A percentile compares a stretch with the other conserved stretches of the same genome.
These are phyloP conservation scores for Chrysolina oricalcia DNA, from an alignment of 2,888 invertebrate species.

Conservation along the genomic window DNA sequence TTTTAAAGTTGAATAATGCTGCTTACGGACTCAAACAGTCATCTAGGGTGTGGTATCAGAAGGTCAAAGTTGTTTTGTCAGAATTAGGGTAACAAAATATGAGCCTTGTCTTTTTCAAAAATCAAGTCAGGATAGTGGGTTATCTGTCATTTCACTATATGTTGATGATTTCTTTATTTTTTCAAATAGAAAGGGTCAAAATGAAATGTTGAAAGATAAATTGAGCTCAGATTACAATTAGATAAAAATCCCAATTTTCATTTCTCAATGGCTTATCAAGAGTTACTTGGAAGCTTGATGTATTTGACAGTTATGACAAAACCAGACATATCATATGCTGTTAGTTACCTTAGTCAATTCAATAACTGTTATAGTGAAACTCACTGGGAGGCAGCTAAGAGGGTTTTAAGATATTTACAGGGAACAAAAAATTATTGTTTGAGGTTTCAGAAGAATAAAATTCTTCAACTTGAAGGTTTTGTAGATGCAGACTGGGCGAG, in stretches of 20 bases:
- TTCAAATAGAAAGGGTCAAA: conserved; percentile 42
- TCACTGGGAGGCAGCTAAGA: conserved; percentile 47
- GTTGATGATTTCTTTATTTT: conserved; percentile 54
- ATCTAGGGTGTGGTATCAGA: no score
- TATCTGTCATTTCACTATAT: conserved; percentile 50
- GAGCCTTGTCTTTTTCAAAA: conserved; percentile 54
- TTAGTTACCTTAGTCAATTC: conserved; percentile 53
- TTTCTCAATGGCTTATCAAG: conserved; percentile 43
- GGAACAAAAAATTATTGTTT: no score
- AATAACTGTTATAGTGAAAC: conserved; percentile 44
- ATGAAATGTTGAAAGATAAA: conserved; percentile 41
- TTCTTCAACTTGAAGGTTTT: no score
- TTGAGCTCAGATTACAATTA: conserved; percentile 43
- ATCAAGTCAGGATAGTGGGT: conserved; percentile 28
- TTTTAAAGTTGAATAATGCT: no score
- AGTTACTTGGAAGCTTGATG: conserved; percentile 51
- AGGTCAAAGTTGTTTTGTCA: no score
- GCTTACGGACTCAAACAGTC: no score
- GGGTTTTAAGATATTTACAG: no score
- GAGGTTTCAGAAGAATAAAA: no score
- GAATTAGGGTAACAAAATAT: conserved; percentile 41
- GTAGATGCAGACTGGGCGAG: no score
- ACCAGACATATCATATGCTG: conserved; percentile 53
- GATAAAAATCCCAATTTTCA: conserved; percentile 25
- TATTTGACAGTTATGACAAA: conserved; percentile 43